These are phyloP conservation scores for Trichomycterus rosablanca DNA, from an alignment of 2,113 vertebrate genomes.

Conservation along the genomic window DNA sequence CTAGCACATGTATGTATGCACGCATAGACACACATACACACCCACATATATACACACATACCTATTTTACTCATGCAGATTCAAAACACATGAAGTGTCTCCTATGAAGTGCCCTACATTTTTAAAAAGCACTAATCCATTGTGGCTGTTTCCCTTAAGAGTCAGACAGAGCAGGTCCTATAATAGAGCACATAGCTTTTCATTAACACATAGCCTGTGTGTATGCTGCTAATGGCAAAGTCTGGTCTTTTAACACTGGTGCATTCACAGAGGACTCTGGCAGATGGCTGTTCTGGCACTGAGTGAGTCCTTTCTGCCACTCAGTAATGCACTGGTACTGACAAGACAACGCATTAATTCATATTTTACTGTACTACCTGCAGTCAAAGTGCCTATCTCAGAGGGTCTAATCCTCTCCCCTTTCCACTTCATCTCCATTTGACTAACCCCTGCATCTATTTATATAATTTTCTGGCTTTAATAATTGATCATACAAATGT, in stretches of 20 bases:
- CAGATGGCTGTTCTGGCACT: slow-evolving; percentile 50
- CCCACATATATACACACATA: slow-evolving; percentile 30
- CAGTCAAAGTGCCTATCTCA: slow-evolving; percentile 24
- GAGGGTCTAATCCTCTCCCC: not conserved
- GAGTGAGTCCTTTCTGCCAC: slow-evolving; percentile 41
- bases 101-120: slow-evolving; percentile 63
- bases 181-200: slow-evolving; percentile 59
- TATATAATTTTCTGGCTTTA: slow-evolving; percentile 35
- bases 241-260: slow-evolving; percentile 46
- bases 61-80: slow-evolving; percentile 67
- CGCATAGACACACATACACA: slow-evolving; percentile 26
- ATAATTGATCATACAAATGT: slow-evolving; percentile 46
- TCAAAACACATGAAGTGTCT: slow-evolving; percentile 69
- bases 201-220: slow-evolving; percentile 58
- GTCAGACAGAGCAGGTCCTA: slow-evolving; percentile 58
- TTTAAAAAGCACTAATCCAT: slow-evolving; percentile 63
- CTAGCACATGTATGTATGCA: slow-evolving; percentile 27
- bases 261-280: slow-evolving; percentile 48
- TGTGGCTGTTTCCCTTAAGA: slow-evolving; percentile 54
- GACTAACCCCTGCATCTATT: slow-evolving; percentile 44
- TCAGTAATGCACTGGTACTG: slow-evolving; percentile 34
- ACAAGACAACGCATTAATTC: slow-evolving; percentile 50
- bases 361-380: slow-evolving; percentile 43
- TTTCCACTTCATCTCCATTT: not conserved
- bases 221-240: slow-evolving; percentile 38